A percentile compares a stretch with the other conserved stretches of the same genome.
These are phyloP conservation scores for Siphlonurus alternatus DNA, from an alignment of 2,888 invertebrate species.

Conservation along the genomic window DNA sequence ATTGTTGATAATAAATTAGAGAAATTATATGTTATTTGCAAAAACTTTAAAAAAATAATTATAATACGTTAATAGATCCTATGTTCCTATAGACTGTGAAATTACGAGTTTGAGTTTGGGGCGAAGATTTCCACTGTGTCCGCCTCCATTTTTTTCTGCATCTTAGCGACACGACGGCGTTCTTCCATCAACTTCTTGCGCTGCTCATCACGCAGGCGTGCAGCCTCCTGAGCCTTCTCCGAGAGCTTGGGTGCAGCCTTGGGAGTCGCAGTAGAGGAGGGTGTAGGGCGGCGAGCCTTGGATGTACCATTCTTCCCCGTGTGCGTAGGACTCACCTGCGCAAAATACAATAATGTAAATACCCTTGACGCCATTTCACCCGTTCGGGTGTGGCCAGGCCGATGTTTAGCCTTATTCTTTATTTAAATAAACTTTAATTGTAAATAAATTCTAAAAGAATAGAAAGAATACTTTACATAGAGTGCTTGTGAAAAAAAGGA, in stretches of 20 bases:
- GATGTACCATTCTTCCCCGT: background rate
- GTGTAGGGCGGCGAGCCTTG: background rate
- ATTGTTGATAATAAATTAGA: too few species aligned
- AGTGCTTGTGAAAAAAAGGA: too few species aligned
- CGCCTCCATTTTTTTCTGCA: conserved; percentile 7
- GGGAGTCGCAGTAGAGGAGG: too few species aligned
- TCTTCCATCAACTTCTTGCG: conserved; percentile 67
- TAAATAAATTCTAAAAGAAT: too few species aligned
- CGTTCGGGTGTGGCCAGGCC: too few species aligned
- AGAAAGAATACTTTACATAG: too few species aligned
- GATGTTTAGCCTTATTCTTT: too few species aligned
- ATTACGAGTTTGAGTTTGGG: background rate
- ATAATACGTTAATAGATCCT: too few species aligned
- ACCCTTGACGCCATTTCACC: too few species aligned
- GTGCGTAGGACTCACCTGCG: background rate
- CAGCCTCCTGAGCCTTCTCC: conserved; percentile 18
- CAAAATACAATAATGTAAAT: background rate
- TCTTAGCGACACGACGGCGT: conserved; percentile 40
- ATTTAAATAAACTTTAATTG: too few species aligned
- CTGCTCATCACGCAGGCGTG: conserved; percentile 35
- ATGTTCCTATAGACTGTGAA: background rate
- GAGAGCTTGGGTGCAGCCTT: background rate
- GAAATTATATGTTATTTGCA: too few species aligned
- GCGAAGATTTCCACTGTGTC: conserved; percentile 7
- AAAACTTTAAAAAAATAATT: too few species aligned